phyloP scores from a whole-genome alignment of 2,888 invertebrate genomes.

The Melitaea athalia region DNA sequence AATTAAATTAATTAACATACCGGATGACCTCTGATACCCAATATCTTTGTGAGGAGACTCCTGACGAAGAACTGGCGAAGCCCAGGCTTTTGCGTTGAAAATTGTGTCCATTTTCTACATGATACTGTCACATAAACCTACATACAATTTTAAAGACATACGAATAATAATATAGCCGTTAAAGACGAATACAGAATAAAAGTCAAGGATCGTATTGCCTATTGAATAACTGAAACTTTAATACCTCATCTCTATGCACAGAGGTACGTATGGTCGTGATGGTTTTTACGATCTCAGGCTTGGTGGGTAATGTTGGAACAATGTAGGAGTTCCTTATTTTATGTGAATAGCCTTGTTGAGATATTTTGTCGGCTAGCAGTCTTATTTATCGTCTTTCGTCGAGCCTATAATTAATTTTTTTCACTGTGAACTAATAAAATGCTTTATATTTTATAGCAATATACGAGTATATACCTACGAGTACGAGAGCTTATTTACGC shows the following conservation, averaged over 20 bases:
- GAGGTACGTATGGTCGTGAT: conserved; percentile 25
- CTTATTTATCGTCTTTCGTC: too few species aligned
- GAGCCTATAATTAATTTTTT: too few species aligned
- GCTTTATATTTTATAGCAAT: neutral
- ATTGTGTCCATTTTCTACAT: too few species aligned
- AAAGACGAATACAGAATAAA: neutral
- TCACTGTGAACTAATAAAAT: neutral
- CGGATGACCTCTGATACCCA: too few species aligned
- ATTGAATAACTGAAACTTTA: conserved; percentile 1
- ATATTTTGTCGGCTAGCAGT: neutral
- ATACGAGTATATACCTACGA: too few species aligned
- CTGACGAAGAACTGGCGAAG: too few species aligned
- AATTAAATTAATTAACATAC: too few species aligned
- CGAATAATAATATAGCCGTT: neutral
- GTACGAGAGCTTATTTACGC: too few species aligned
- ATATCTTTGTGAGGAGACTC: too few species aligned
- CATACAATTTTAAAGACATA: neutral
- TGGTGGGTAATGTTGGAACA: conserved; percentile 14
- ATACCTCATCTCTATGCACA: conserved; percentile 19
- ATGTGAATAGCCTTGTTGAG: neutral
- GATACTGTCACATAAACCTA: neutral
- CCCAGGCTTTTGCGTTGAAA: too few species aligned
- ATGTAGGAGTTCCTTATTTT: neutral
- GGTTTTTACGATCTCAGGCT: conserved; percentile 3
- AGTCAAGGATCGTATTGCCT: conserved; percentile 10